phyloP scores from a whole-genome alignment of 1,140 invertebrate species.

The Drosophila kohkoa region DNA sequence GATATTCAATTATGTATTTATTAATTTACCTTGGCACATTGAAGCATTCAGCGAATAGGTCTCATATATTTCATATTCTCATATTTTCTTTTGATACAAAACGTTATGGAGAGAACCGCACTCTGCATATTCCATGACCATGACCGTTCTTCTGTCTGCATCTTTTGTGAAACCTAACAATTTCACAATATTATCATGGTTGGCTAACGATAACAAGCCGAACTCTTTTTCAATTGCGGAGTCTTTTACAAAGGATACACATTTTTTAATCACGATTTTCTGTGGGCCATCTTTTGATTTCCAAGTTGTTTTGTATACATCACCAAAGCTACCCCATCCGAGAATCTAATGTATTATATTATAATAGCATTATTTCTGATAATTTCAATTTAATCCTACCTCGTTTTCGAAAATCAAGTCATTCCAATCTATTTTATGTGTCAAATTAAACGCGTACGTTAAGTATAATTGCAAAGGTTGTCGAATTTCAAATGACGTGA shows the following conservation, averaged over 20 bases:
- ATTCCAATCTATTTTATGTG: no score
- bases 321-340: background rate
- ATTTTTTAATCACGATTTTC: background rate
- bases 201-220: background rate
- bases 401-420: no score
- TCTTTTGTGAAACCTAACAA: background rate
- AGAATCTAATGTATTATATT: background rate
- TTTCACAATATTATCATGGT: background rate
- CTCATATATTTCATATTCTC: background rate
- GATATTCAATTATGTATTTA: background rate
- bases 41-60: constrained; percentile 13
- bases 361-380: background rate
- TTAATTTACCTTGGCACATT: constrained; percentile 9
- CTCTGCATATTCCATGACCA: constrained; percentile 3
- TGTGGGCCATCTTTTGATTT: background rate
- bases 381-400: background rate
- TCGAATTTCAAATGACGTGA: no score
- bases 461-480: no score
- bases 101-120: background rate
- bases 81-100: background rate
- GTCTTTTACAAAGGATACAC: background rate
- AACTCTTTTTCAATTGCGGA: background rate
- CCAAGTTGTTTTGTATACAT: background rate
- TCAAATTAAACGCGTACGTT: no score
- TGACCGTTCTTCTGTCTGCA: no score